Base-by-base conservation (phyloP, 2,888 invertebrate genomes). In the Hanleya hanleyi region DNA sequence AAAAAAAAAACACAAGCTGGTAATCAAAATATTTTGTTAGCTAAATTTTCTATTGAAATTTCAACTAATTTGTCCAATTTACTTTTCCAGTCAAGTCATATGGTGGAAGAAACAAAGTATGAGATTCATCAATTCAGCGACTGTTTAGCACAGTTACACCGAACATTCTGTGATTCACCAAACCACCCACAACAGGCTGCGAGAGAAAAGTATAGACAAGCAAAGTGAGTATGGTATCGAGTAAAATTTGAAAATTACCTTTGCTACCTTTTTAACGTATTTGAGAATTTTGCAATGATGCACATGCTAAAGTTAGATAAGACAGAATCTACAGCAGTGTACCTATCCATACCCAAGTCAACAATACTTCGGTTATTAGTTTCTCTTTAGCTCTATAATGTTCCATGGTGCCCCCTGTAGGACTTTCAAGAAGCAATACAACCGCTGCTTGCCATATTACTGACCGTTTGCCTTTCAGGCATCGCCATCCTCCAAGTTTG, bases 171-270 rank as follows among this genome's bases (percentile, higher is more conserved):
- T 66, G 93, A 93, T 85, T 95, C 96, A 2, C 89, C 92, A 7
- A 92, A 91, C 50, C 92, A 94, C 81, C 93, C 93, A 49, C 96
- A 97, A 88, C 95, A 95, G 89, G 96, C 97, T 65, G 95, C 97
- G 79, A 93, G 94, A 80, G 97, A 97, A 87, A 98, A 97, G 92
- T 98, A 96, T 92, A 95, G 94, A 77, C 80, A 86, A 64, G 78
- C 85, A 69, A 91, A 91, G 91, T 92, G 87, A 82, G 86, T 79
- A 65, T n/a, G n/a, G n/a, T n/a, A n/a, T n/a, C n/a, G n/a, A n/a
- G n/a, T n/a, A n/a, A n/a, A n/a, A n/a, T n/a, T 15, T 15, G 33
- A 12, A 18, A 57, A 12, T 57, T 12, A 9, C 61, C 61, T 57
- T 57, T 26, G 12, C 9, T 57, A 12, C 12, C 22, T 26, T 15